Base-by-base conservation (phyloP, 2,113 vertebrate genomes). In the Stegostoma tigrinum region DNA sequence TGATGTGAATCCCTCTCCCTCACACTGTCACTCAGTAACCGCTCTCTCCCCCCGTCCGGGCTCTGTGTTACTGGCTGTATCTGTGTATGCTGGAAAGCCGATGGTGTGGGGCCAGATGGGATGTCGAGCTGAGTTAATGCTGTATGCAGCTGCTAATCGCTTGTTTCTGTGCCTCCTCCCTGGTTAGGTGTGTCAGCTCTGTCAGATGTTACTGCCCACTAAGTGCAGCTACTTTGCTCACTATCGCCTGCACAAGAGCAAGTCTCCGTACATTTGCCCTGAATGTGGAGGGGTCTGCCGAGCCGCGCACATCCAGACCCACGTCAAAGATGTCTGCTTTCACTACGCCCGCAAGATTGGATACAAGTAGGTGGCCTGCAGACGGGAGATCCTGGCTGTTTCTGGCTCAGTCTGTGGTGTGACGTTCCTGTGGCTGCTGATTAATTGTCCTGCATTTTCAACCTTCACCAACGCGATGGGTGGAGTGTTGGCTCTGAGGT, bases 281-380 rank as follows among this genome's bases (percentile, higher is more conserved):
- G 99, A 99, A 96, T 99, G 99, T 0, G 99, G 99, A 0, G 98
- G 98, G 19, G 97, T 98, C 34, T 97, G 98, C 97, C 98, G 98
- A 66, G 97, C 97, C 95, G 96, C 98, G 0, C 97, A 97, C 95
- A 98, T 99, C 67, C 97, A 98, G 96, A 93, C 96, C 0, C 99
- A 99, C 96, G 97, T 99, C 66, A 97, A 97, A 23, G 98, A 99
- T 0, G 97, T 97, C 96, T 99, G 99, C 91, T 97, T 99, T 96
- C 99, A 99, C 96, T 99, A 98, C 97, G 98, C 98, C 24, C 98
- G 99, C 0, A 98, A 99, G 30, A 98, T 99, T 0, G 99, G 99
- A 0, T 99, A 99, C 98, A 99, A 98, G 99, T 99, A 96, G 24
- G 64, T 6, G 14, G 21, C 87, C 42, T 10, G 85, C 8, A 5